These are phyloP conservation scores for Drepanosiphum platanoidis DNA, from an alignment of 2,888 invertebrate genomes.

Conservation along the genomic window DNA sequence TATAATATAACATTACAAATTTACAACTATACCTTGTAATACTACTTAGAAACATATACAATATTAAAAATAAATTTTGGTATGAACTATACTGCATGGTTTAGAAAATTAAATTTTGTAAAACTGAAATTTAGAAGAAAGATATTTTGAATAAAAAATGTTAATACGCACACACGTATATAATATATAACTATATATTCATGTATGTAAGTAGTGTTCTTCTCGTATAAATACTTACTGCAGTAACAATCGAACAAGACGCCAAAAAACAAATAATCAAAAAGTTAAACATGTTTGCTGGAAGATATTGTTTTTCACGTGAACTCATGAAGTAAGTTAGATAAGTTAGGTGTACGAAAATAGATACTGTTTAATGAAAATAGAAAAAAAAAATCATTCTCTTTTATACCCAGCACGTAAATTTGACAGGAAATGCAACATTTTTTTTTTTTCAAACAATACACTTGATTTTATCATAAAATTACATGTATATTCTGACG, in stretches of 20 bases:
- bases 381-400: neutral
- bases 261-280: conserved; percentile 12
- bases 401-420: conserved; percentile 1
- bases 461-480: neutral
- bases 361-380: neutral
- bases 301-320: neutral
- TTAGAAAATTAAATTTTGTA: no score
- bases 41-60: no score
- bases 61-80: no score
- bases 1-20: no score
- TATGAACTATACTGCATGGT: no score
- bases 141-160: no score
- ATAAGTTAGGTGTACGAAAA: neutral
- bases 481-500: neutral
- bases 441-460: neutral
- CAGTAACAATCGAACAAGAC: neutral
- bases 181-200: no score
- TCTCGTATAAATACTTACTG: neutral
- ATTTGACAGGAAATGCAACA: conserved; percentile 26
- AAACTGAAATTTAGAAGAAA: no score
- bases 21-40: no score
- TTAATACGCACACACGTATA: no score
- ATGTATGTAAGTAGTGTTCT: no score
- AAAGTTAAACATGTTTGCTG: conserved; percentile 2
- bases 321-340: no score